Evolutionary conservation across 2,797 vertebrate species (phyloP).

Genomic region (Takifugu rubripes): DNA sequence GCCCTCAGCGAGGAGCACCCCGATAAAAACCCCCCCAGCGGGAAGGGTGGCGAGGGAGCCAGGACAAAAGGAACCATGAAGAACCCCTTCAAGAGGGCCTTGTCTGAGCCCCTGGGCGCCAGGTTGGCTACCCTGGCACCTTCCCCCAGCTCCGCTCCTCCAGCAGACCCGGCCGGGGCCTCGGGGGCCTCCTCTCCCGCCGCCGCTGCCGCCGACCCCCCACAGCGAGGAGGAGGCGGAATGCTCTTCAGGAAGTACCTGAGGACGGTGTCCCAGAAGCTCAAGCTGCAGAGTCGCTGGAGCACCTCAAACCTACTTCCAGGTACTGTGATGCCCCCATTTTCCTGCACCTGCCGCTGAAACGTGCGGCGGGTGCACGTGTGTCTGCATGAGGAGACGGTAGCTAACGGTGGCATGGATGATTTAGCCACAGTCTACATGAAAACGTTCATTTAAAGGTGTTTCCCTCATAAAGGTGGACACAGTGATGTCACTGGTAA

Average conservation of each 20-base stretch:
- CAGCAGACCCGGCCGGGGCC: constrained; percentile 36
- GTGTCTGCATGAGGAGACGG: too few relatives aligned
- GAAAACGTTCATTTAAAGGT: too few relatives aligned
- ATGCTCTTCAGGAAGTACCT: constrained; percentile 78
- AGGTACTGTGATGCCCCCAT: constrained; percentile 50
- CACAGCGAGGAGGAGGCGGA: constrained; percentile 65
- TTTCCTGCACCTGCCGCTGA: too few relatives aligned
- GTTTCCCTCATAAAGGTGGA: too few relatives aligned
- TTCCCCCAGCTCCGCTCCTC: constrained; percentile 34
- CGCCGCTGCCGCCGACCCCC: constrained; percentile 57
- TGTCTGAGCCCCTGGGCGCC: constrained; percentile 76
- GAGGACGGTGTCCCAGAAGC: constrained; percentile 77
- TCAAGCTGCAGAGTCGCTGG: constrained; percentile 68
- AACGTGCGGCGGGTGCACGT: too few relatives aligned
- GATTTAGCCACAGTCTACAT: too few relatives aligned
- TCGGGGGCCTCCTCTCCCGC: constrained; percentile 44
- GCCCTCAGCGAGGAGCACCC: constrained; percentile 70
- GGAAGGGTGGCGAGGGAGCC: constrained; percentile 58
- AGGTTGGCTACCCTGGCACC: constrained; percentile 48
- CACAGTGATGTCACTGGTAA: too few relatives aligned
- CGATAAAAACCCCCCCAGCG: constrained; percentile 40
- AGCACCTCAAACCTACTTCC: constrained; percentile 39
- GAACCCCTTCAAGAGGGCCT: constrained; percentile 84
- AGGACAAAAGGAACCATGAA: constrained; percentile 45
- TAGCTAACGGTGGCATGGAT: too few relatives aligned